Percentiles rank a stretch among this genome's conserved stretches.
These are phyloP conservation scores for Lysandra coridon DNA, from an alignment of 2,888 invertebrate genomes.

Conservation along the genomic window DNA sequence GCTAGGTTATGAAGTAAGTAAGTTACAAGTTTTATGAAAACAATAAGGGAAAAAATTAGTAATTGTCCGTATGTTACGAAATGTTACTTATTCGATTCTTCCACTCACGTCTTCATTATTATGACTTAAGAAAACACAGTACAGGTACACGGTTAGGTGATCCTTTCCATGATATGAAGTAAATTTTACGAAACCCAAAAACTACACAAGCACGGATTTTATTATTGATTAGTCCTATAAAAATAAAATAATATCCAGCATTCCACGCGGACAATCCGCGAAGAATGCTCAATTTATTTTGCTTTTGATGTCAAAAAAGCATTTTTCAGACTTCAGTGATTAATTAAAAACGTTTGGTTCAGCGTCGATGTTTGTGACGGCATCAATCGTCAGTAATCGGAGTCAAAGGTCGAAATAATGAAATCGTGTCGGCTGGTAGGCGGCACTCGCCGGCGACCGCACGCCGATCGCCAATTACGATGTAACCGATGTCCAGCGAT, in stretches of 20 bases:
- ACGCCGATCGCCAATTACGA: slow-evolving; percentile 60
- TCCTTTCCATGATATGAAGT: no score
- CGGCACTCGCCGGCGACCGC: slow-evolving; percentile 54
- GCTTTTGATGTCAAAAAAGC: neutral
- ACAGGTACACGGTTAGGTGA: no score
- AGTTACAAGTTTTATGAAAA: no score
- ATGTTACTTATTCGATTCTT: no score
- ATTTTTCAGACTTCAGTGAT: neutral
- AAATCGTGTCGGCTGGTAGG: slow-evolving; percentile 56
- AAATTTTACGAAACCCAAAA: no score
- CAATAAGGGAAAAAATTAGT: no score
- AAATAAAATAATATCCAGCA: neutral
- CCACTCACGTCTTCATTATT: no score
- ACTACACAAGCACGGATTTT: no score
- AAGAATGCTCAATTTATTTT: neutral
- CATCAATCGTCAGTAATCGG: slow-evolving; percentile 34
- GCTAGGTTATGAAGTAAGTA: no score
- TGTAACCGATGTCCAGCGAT: slow-evolving; percentile 50
- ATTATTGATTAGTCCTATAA: neutral
- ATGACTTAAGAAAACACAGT: no score
- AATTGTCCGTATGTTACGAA: no score
- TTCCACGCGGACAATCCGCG: neutral
- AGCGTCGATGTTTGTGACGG: slow-evolving; percentile 4
- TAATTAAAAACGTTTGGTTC: neutral
- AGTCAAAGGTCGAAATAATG: slow-evolving; percentile 63